These are phyloP conservation scores for Trachelus stipa DNA, from an alignment of 2,888 invertebrate genomes.

Conservation along the genomic window DNA sequence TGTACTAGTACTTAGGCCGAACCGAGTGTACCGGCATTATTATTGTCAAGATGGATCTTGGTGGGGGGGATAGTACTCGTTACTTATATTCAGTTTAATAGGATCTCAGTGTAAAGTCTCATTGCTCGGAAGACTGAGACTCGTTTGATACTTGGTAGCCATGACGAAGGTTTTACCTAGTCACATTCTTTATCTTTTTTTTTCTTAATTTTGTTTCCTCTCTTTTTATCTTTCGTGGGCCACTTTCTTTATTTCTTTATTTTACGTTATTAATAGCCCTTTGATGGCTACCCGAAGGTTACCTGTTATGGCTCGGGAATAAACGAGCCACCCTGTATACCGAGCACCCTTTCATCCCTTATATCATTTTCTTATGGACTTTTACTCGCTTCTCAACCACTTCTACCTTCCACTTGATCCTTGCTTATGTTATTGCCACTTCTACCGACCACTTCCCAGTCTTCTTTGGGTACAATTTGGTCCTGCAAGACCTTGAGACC, in stretches of 20 bases:
- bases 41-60: not conserved
- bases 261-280: not conserved
- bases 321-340: not conserved
- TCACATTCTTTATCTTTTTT: not conserved
- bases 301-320: not conserved
- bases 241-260: not conserved
- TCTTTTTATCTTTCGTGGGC: not conserved
- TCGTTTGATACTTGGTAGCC: not conserved
- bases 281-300: not conserved
- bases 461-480: not conserved
- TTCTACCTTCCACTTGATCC: not conserved
- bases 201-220: not conserved
- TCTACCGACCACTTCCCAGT: not conserved
- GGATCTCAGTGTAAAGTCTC: not conserved
- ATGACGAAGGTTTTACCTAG: not conserved
- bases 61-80: not conserved
- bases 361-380: not conserved
- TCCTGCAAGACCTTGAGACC: not conserved
- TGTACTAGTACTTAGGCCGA: not conserved
- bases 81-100: not conserved
- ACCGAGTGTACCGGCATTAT: not conserved
- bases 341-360: not conserved
- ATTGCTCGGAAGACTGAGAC: not conserved
- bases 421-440: not conserved
- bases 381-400: not conserved